These are phyloP conservation scores for Drosophila mojavensis DNA, from an alignment of 1,140 invertebrate genomes.

Conservation along the genomic window DNA sequence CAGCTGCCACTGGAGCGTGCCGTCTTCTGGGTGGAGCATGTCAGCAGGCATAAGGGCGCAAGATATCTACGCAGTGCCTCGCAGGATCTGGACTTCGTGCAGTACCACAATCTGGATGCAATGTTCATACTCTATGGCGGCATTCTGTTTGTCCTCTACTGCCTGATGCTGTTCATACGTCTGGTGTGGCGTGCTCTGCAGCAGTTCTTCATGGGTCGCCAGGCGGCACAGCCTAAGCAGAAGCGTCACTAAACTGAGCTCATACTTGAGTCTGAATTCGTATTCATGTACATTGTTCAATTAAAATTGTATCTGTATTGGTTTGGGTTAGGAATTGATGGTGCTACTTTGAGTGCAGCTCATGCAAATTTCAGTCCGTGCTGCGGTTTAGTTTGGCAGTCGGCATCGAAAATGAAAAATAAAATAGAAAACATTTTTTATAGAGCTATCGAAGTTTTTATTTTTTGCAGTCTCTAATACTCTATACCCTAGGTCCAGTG, in stretches of 20 bases:
- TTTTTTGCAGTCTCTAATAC: too few relatives aligned
- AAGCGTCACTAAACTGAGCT: conserved; percentile 41
- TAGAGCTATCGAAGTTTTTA: background rate
- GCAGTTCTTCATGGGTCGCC: conserved; percentile 37
- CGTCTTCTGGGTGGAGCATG: conserved; percentile 89
- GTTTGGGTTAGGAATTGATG: background rate
- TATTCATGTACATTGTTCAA: background rate
- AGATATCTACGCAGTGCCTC: conserved; percentile 84
- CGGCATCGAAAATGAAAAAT: conserved; percentile 62
- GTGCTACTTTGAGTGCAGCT: conserved; percentile 28
- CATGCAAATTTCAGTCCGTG: conserved; percentile 54
- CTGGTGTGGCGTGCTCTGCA: conserved; percentile 33
- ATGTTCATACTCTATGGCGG: conserved; percentile 67
- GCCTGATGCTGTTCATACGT: conserved; percentile 48
- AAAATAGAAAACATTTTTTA: conserved; percentile 73
- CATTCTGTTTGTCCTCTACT: conserved; percentile 55
- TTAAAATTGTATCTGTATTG: background rate
- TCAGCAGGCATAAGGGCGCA: conserved; percentile 86
- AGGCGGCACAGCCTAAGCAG: conserved; percentile 20
- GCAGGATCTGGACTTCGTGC: conserved; percentile 85
- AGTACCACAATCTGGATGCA: conserved; percentile 86
- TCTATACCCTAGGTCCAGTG: too few relatives aligned
- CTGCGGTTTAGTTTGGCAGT: conserved; percentile 45
- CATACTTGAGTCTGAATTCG: background rate
- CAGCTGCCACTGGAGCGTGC: conserved; percentile 87